Base-by-base conservation (phyloP, 2,888 invertebrate genomes). In the Netelia fuscicornis region DNA sequence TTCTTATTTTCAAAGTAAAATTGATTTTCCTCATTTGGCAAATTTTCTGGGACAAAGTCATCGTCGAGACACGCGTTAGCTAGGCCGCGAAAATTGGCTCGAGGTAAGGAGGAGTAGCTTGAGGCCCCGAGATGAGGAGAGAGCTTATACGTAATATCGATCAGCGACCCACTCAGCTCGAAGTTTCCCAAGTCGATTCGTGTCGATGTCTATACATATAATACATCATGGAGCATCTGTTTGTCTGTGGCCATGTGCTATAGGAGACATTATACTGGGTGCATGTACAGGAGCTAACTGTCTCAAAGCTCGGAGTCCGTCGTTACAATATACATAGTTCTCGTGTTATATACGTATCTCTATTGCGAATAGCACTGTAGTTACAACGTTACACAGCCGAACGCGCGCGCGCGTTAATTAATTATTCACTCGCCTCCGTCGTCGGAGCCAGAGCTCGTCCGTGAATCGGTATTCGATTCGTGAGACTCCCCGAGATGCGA, bases 71-170 rank as follows among this genome's bases (percentile, higher is more conserved):
- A 60, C 48, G 42, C 67, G 42, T 74, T 81, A 58, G 74, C 13
- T 30, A 56, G 70, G 76, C 64, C 30, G 52, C 56, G 30, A 74
- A 79, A 83, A 80, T 74, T 70, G 62, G 70, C 70, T 76, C 70
- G 75, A 44, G 80, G 71, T 62, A 82, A 77, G 71, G 68, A 77
- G 76, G 56, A 17, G 17, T 17, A 64, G 44, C 56, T 25, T 48
- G 42, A n/a, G 54, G 25, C 30, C 48, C 56, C 17, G 48, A 71
- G 64, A 71, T 64, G 76, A 81, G 56, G 70, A 82, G 70, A 65
- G 71, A 48, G 65, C 67, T 65, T 64, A 82, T 77, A 71, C 67
- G 76, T 64, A 82, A 82, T 82, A 82, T 82, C 82, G 82, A 77
- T 77, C 82, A 65, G 82, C 64, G 64, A 77, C 71, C 71, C 82